phyloP scores from a whole-genome alignment of 2,888 invertebrate species.

The Acanthosepion lycidas region DNA sequence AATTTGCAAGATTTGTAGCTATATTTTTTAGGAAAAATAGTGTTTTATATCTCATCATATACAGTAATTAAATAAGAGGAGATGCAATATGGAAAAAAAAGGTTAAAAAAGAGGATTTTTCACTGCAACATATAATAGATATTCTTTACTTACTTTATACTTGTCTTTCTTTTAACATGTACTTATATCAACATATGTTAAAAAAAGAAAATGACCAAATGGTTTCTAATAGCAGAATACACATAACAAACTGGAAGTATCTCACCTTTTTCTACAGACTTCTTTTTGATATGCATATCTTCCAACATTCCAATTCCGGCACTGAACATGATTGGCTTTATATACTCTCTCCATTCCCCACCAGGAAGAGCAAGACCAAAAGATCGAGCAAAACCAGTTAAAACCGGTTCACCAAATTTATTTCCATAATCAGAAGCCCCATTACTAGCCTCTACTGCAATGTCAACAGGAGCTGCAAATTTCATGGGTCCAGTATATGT shows the following conservation, averaged over 20 bases:
- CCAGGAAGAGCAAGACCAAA: conserved; percentile 84
- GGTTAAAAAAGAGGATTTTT: too few species aligned
- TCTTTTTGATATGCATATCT: conserved; percentile 85
- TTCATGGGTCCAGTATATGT: conserved; percentile 85
- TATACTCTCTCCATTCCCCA: conserved; percentile 88
- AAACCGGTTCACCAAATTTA: conserved; percentile 97
- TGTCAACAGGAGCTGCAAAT: conserved; percentile 90
- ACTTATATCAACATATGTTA: too few species aligned
- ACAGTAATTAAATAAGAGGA: too few species aligned
- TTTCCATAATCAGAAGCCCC: conserved; percentile 99
- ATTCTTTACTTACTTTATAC: too few species aligned
- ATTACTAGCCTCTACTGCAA: conserved; percentile 95
- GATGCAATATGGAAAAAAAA: too few species aligned
- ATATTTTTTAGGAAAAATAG: too few species aligned
- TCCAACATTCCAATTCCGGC: conserved; percentile 95
- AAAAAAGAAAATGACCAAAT: too few species aligned
- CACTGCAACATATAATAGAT: too few species aligned
- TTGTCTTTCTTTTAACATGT: too few species aligned
- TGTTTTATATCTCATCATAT: too few species aligned
- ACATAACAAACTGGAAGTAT: background rate
- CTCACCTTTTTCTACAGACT: conserved; percentile 82
- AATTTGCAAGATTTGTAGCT: too few species aligned
- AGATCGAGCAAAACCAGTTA: conserved; percentile 91
- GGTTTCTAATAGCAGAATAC: background rate
- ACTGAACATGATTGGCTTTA: conserved; percentile 99